phyloP scores from a whole-genome alignment of 2,888 invertebrate species.

The Patella caerulea region DNA sequence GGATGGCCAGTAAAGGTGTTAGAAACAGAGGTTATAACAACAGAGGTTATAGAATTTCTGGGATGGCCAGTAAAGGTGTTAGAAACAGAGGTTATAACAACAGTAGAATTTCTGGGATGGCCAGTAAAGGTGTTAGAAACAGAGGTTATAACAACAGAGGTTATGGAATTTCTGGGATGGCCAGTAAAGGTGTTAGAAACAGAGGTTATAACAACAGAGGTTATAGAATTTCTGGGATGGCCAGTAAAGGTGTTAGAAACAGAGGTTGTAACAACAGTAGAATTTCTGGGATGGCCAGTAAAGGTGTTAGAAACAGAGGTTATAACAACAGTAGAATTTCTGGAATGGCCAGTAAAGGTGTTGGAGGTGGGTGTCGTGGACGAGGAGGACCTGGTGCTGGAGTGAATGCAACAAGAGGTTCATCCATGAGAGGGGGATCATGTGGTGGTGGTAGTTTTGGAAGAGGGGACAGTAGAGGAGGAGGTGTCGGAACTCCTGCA shows the following conservation, averaged over 20 bases:
- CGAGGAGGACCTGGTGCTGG: not conserved
- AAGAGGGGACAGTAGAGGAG: constrained; percentile 13
- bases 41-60: too few species aligned
- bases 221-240: too few species aligned
- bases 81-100: too few species aligned
- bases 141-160: too few species aligned
- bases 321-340: not conserved
- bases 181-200: not conserved
- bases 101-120: too few species aligned
- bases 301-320: not conserved
- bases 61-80: too few species aligned
- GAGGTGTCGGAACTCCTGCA: constrained; percentile 15
- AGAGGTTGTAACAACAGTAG: not conserved
- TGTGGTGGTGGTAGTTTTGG: constrained; percentile 19
- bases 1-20: too few species aligned
- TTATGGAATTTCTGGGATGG: too few species aligned
- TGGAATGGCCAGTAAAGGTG: not conserved
- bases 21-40: too few species aligned
- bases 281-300: not conserved
- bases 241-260: not conserved
- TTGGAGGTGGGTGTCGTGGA: not conserved
- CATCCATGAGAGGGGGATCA: constrained; percentile 2
- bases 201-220: not conserved
- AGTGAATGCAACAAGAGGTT: not conserved
- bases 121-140: too few species aligned